Percentiles rank a stretch among this genome's conserved stretches.
Evolutionary conservation across 2,888 invertebrate species (phyloP).

Genomic region (Leuctra nigra): DNA sequence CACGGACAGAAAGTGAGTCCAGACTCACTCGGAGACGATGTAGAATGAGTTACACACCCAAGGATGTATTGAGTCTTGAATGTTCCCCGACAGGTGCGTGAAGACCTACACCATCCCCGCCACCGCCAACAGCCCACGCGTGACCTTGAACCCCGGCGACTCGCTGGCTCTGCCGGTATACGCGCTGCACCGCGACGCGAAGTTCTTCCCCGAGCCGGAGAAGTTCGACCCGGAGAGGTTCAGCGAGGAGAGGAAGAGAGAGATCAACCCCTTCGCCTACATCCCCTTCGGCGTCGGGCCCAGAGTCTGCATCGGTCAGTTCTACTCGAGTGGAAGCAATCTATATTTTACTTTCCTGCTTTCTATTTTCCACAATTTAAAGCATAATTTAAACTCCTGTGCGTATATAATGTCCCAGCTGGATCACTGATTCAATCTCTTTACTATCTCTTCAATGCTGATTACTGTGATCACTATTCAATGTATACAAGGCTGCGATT

Average conservation of each 20-base stretch:
- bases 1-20: not conserved
- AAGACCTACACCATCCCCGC: not conserved
- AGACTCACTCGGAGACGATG: too few species aligned
- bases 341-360: not conserved
- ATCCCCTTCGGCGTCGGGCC: too few species aligned
- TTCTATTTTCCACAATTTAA: not conserved
- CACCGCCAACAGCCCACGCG: not conserved
- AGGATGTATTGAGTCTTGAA: too few species aligned
- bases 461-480: too few species aligned
- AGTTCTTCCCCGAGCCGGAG: not conserved
- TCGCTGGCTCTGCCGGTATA: not conserved
- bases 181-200: not conserved
- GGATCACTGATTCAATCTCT: too few species aligned
- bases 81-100: too few species aligned
- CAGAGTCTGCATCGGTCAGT: slow-evolving; percentile 26
- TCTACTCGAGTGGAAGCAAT: not conserved
- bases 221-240: not conserved
- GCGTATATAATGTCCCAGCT: too few species aligned
- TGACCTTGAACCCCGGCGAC: not conserved
- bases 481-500: too few species aligned
- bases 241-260: not conserved
- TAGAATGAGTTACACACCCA: too few species aligned
- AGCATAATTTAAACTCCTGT: too few species aligned
- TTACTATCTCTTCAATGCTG: too few species aligned
- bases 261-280: slow-evolving; percentile 14